Conservation (phyloP, 2,797 vertebrate species). For the Spinibarbus caldwelli region DNA sequence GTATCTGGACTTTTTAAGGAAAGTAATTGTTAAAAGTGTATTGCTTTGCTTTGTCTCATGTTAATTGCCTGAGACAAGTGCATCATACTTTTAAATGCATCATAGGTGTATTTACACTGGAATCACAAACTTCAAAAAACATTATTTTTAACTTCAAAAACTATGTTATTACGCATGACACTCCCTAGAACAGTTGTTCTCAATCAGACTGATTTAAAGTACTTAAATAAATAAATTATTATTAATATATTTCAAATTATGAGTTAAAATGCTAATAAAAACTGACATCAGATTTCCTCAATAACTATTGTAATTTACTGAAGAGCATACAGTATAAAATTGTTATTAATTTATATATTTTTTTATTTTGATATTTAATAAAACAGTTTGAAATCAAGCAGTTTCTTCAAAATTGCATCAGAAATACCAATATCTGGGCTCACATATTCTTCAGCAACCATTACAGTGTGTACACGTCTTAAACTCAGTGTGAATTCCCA, state of each 20-base stretch:
- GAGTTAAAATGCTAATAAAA: background rate
- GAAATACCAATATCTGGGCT: background rate
- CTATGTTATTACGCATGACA: background rate
- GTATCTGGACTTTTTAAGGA: background rate
- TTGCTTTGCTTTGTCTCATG: too few species aligned
- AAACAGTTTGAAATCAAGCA: background rate
- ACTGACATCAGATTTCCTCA: background rate
- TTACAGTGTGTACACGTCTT: background rate
- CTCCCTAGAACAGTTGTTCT: background rate
- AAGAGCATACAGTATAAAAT: background rate
- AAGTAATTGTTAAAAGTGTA: background rate
- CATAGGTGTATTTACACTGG: too few species aligned
- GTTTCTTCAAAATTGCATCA: background rate
- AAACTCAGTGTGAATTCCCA: background rate
- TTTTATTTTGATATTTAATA: background rate
- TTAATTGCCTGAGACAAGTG: too few species aligned
- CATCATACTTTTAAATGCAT: too few species aligned
- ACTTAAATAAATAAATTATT: background rate
- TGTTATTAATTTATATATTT: background rate
- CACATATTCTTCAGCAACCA: background rate
- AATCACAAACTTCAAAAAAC: background rate
- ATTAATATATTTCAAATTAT: too few species aligned
- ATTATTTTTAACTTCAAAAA: background rate
- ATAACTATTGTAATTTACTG: background rate
- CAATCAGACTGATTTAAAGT: too few species aligned